Evolutionary conservation across 2,797 vertebrate genomes (phyloP).

Genomic region (Falco naumanni): DNA sequence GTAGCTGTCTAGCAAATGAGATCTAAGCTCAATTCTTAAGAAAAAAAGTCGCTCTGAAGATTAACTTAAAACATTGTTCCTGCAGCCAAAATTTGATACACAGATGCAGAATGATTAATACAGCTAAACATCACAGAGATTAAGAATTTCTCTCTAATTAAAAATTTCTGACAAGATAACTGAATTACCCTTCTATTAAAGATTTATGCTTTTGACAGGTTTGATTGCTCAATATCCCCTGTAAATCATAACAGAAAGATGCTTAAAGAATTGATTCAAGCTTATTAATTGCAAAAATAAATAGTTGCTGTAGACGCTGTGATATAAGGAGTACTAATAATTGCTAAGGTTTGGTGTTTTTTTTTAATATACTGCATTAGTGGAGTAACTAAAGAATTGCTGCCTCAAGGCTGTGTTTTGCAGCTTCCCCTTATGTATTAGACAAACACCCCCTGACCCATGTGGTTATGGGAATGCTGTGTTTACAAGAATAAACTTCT

Average conservation of each 20-base stretch:
- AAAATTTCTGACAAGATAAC: slow-evolving; percentile 72
- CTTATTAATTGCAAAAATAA: slow-evolving; percentile 66
- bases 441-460: neutral
- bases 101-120: slow-evolving; percentile 42
- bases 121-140: slow-evolving; percentile 3
- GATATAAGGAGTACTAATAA: neutral
- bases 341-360: neutral
- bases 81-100: slow-evolving; percentile 35
- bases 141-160: slow-evolving; percentile 70
- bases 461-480: neutral
- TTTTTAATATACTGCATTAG: neutral
- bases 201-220: slow-evolving; percentile 72
- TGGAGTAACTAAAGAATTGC: neutral
- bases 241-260: slow-evolving; percentile 63
- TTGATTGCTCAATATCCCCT: slow-evolving; percentile 60
- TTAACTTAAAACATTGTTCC: slow-evolving; percentile 38
- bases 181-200: slow-evolving; percentile 61
- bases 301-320: neutral
- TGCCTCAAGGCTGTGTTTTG: neutral
- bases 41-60: too few species aligned
- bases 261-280: slow-evolving; percentile 60
- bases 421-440: neutral
- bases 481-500: neutral
- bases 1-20: neutral
- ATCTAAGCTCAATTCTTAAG: neutral